A percentile compares a stretch with the other conserved stretches of the same genome.
Conservation (phyloP, 2,888 invertebrate genomes). For the Dromius quadrimaculatus region DNA sequence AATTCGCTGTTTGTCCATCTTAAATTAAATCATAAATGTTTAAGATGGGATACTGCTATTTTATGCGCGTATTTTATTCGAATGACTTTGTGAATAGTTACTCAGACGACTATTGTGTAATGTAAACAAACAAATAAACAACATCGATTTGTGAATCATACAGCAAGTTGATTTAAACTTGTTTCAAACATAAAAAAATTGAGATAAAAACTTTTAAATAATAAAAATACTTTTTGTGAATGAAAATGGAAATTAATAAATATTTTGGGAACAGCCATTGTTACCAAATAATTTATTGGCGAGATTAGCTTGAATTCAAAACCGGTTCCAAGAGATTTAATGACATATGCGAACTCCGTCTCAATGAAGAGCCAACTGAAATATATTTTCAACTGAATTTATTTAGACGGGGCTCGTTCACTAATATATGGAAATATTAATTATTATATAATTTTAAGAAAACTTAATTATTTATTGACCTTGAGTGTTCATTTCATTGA, state of each 20-base stretch:
- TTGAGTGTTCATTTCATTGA: neutral
- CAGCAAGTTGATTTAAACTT: neutral
- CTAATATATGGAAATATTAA: neutral
- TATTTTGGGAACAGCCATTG: no score
- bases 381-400: no score
- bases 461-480: conserved; percentile 9
- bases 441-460: neutral
- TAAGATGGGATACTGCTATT: no score
- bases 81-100: no score
- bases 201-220: neutral
- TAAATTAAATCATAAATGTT: no score
- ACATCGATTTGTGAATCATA: conserved; percentile 17
- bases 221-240: neutral
- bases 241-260: neutral
- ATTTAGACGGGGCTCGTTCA: no score
- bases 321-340: no score
- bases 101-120: no score
- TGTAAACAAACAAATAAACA: conserved; percentile 25
- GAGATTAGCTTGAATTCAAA: neutral
- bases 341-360: no score
- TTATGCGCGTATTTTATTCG: no score
- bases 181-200: neutral
- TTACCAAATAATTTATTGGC: neutral
- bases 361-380: no score
- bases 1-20: no score